These are phyloP conservation scores for Monopterus albus DNA, from an alignment of 2,113 vertebrate species.

Conservation along the genomic window DNA sequence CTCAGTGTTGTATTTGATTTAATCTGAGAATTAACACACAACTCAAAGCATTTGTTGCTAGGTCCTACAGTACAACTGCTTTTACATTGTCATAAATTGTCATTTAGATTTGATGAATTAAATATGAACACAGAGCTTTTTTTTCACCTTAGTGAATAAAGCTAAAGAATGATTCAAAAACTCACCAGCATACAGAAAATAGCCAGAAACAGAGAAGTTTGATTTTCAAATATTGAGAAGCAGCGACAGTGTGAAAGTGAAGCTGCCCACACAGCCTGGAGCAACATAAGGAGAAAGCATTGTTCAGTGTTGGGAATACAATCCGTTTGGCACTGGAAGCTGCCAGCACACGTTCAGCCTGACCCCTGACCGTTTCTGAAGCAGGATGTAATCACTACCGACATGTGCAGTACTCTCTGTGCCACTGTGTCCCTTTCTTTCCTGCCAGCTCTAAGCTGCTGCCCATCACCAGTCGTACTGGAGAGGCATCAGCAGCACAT, in stretches of 20 bases:
- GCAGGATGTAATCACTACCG: constrained; percentile 62
- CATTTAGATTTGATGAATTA: not conserved
- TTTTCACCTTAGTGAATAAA: not conserved
- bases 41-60: no score
- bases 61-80: no score
- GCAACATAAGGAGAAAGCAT: constrained; percentile 12
- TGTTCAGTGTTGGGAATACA: constrained; percentile 28
- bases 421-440: constrained; percentile 31
- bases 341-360: constrained; percentile 25
- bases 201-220: constrained; percentile 2
- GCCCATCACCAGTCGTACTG: constrained; percentile 47
- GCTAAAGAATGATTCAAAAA: not conserved
- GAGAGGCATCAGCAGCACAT: constrained; percentile 41
- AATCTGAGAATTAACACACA: not conserved
- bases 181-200: not conserved
- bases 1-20: not conserved
- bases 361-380: constrained; percentile 61
- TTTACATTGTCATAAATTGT: no score
- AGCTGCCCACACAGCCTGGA: not conserved
- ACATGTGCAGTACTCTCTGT: constrained; percentile 61
- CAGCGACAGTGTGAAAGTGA: constrained; percentile 14
- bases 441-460: constrained; percentile 49
- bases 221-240: constrained; percentile 16
- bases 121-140: not conserved
- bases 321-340: constrained; percentile 30